A percentile compares a stretch with the other conserved stretches of the same genome.
Evolutionary conservation across 2,888 invertebrate genomes (phyloP).

Genomic region (Pseudococcus jackbeardsleyi): DNA sequence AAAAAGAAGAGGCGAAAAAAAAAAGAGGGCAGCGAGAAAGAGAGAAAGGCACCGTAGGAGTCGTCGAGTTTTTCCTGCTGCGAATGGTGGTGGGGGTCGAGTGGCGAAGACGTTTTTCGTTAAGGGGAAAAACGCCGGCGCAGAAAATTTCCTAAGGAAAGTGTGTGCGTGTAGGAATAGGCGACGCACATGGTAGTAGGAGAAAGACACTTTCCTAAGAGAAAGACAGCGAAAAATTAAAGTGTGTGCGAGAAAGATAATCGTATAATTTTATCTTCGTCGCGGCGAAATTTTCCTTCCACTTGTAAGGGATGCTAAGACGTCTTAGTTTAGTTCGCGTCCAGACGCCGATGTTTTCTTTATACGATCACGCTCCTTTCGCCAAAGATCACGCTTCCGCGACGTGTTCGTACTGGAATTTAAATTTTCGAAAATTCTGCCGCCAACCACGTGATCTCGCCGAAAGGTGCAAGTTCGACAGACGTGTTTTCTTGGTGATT

Average conservation of each 20-base stretch:
- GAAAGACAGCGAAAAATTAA: constrained; percentile 62
- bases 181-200: constrained; percentile 29
- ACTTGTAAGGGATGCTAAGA: constrained; percentile 65
- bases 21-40: constrained; percentile 65
- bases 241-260: constrained; percentile 62
- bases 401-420: constrained; percentile 60
- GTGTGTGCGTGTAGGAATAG: not conserved
- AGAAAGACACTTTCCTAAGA: constrained; percentile 29
- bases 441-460: constrained; percentile 53
- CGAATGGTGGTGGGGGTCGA: constrained; percentile 5
- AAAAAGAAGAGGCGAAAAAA: no score
- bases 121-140: constrained; percentile 64
- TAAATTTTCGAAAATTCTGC: constrained; percentile 56
- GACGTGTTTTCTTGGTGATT: not conserved
- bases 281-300: constrained; percentile 60
- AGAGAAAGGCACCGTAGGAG: constrained; percentile 44
- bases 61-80: constrained; percentile 57
- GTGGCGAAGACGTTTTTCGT: constrained; percentile 55
- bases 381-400: constrained; percentile 59
- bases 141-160: constrained; percentile 63
- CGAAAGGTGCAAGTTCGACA: not conserved
- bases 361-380: constrained; percentile 60
- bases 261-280: constrained; percentile 56
- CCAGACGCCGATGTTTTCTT: constrained; percentile 65
- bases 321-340: constrained; percentile 65